Base-by-base conservation (phyloP, 1,140 invertebrate genomes). In the Oryzaephilus surinamensis region DNA sequence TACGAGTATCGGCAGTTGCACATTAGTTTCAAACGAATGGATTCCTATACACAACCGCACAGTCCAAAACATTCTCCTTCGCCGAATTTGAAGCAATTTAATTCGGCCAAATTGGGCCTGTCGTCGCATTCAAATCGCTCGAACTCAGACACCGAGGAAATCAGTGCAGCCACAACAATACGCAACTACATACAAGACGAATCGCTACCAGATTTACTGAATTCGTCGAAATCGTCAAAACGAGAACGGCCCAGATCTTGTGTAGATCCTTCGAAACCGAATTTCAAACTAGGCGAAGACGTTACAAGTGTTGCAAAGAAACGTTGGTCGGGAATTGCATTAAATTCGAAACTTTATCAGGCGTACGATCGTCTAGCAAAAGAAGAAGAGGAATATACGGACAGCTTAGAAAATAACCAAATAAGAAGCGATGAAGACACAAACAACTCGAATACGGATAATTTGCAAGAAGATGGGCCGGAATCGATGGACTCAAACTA, bases 1-100 rank as follows among this genome's bases (percentile, higher is more conserved):
- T 84, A 83, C 63, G 83, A 87, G 54, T 81, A 80, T 55, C 71
- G 80, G 32, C 74, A 81, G 51, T 64, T 86, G 13, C 81, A 85
- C 52, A 69, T 78, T 48, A 84, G 81, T 58, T 76, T 86, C 53
- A 76, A 79, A 46, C 72, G 72, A 51, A 73, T 81, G 49, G 73
- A 76, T 45, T 57, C 56, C 2, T 60, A 55, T 32, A 51, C 58
- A 37, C 54, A 58, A 44, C 52, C 49, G 5, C 16, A 48, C 3
- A 63, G 60, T 54, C 60, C 58, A 24, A 61, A 61, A 31, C 24
- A 45, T 41, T 15, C 20, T 51, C 45, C 43, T 42, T 52, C 50
- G 1, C 46, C 44, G 13, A 46, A 40, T 32, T 45, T 43, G 60
- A 71, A 69, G 52, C 68, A 71, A 50, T 67, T 70, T 63, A 70